Evolutionary conservation across 2,797 vertebrate species (phyloP).

Genomic region (Parauchenoglanis ngamensis): DNA sequence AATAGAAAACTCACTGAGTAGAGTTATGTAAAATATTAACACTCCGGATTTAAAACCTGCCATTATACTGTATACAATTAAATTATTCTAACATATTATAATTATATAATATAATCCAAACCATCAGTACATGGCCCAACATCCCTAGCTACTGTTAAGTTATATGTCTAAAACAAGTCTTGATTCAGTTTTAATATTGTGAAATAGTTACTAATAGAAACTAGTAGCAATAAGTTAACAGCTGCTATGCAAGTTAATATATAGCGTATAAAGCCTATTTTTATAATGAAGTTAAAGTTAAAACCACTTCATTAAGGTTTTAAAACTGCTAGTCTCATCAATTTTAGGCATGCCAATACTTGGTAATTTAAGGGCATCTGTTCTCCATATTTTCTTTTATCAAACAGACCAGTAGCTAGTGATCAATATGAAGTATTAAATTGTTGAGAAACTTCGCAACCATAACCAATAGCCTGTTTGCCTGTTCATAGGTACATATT

Average conservation of each 20-base stretch:
- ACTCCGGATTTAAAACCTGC: not conserved
- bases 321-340: not conserved
- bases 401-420: too few species aligned
- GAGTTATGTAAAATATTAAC: too few species aligned
- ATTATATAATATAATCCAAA: not conserved
- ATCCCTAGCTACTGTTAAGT: not conserved
- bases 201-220: not conserved
- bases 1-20: not conserved
- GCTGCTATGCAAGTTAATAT: not conserved
- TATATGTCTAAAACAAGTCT: not conserved
- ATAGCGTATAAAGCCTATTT: not conserved
- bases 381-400: too few species aligned
- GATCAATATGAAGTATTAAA: too few species aligned
- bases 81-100: not conserved
- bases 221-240: not conserved
- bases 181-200: not conserved
- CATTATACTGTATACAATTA: not conserved
- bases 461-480: not conserved
- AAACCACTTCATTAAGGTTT: not conserved
- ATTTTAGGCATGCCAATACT: too few species aligned
- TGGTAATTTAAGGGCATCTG: too few species aligned
- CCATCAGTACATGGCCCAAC: not conserved
- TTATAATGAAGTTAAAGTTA: not conserved
- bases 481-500: not conserved
- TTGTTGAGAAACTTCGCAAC: not conserved